Evolutionary conservation across 2,113 vertebrate genomes (phyloP), one percentile per base, ranked within the genome.

Genomic region (Gulo gulo): DNA sequence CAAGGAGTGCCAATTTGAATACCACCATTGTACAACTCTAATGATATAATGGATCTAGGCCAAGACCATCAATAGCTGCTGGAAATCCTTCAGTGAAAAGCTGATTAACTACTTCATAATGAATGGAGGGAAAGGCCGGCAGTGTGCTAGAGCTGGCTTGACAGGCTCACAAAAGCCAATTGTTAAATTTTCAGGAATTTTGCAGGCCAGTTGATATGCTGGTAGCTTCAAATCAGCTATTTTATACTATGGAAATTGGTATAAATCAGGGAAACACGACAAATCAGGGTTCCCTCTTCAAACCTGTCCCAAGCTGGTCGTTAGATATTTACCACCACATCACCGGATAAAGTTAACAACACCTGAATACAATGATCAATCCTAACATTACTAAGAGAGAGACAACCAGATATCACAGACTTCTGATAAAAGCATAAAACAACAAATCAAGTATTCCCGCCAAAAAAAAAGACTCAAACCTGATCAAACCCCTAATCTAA

Each of bases 101-200:
- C 23, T 97, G 86, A 26, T 16, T 26, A 73, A 36, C n/a, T 78
- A 65, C 18, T 67, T 93, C 45, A 76, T 55, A 93, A 93, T 55
- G 59, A 73, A 50, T 7, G 16, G 21, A 93, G n/a, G 11, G 39
- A 69, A 45, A 86, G 50, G 9, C 39, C 57, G 69, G 65, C 86
- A 63, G 31, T 71, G 42, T 91, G 23, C 42, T 55, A 20, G 42
- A 82, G 76, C 67, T 88, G 67, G 29, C 42, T 63, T 94, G 50
- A 61, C n/a, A 59, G 34, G 29, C 50, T 65, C 47, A 92, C 52
- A 61, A 76, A 11, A 61, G 50, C 76, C 82, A 92, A 47, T 0
- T 82, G 50, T 67, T 91, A 83, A n/a, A 63, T 61, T 76, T 94
- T 83, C n/a, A 94, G 87, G n/a, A 91, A 97, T 78, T 87, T 45